Evolutionary conservation across 2,888 invertebrate genomes (phyloP), one percentile per base, ranked within the genome.

Genomic region (Strigamia maritima): DNA sequence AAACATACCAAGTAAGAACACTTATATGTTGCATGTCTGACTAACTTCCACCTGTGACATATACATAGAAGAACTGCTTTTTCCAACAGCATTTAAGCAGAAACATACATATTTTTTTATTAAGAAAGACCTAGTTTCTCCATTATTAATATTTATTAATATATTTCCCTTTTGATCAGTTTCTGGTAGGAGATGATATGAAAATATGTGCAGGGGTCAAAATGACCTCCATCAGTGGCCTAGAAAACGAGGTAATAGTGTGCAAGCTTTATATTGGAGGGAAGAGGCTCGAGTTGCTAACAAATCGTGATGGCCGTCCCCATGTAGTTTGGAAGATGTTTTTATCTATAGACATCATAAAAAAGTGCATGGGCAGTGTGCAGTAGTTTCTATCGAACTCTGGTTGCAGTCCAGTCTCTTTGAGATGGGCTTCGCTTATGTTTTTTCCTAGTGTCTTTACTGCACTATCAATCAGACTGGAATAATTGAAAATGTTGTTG

Each of bases 261-360:
- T 14, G 16, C n/a, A n/a, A n/a, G 49, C n/a, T n/a, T 49, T 49
- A 49, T 49, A 49, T 49, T 49, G 49, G n/a, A 10, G 16, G 7
- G 14, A 14, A n/a, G 14, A n/a, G n/a, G 16, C 49, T 49, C 10
- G 14, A 49, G 16, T 49, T 49, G 49, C 49, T 49, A 49, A 49
- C 49, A 49, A 49, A 49, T 49, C 49, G 49, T 49, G 49, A 49
- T 49, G 49, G 49, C n/a, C 49, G 16, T 49, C n/a, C n/a, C 49
- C 49, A 49, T 49, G n/a, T 49, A 49, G 16, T 49, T 49, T 49
- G 49, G 49, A 49, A 49, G 49, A 49, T 49, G 49, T 49, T 49
- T 49, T 49, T 49, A 49, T 49, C 49, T 49, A 49, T 49, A 49
- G 49, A 49, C 49, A 49, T n/a, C 49, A 49, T 49, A 31, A 49